Base-by-base conservation (phyloP, 2,888 invertebrate genomes). In the Bellardia pandia region DNA sequence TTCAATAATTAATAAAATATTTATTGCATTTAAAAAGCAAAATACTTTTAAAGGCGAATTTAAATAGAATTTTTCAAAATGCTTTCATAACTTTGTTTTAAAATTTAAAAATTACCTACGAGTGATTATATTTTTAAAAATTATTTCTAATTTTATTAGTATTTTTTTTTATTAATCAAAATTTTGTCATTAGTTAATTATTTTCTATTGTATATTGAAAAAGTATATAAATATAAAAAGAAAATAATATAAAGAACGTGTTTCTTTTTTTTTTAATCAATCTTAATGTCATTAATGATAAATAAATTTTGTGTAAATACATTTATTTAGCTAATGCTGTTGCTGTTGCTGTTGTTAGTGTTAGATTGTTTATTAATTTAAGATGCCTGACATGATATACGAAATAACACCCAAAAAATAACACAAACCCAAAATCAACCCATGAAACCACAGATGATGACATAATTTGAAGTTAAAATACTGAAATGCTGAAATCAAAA, bases 401-500 rank as follows among this genome's bases (percentile, higher is more conserved):
- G 2, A 23, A 74, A 51, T 69, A 33, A 69, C 9, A 40, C 40
- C 23, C 8, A 37, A 60, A 37, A 23, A 60, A 3, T 6, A 51
- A 51, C 13, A n/a, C 51, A n/a, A 51, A 13, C 45, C 51, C 51
- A 45, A 13, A 45, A 45, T 13, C 11, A 13, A 45, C 45, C 45
- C 13, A 45, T 23, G 23, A 66, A 30, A 68, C n/a, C 6, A 33
- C 14, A 23, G 23, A 72, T 42, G 56, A 72, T 72, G 72, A 72
- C 56, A 72, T 72, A 72, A 72, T 72, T 56, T 72, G 23, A 8
- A 51, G 23, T 30, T 33, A 69, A 69, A 9, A 30, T 30, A 9
- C 13, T 30, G 7, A 48, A 68, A 45, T 48, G 13, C 13, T 48
- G 7, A 42, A 6, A 3, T 7, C 3, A 8, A 40, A 7, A 40